Conservation (phyloP, 2,113 vertebrate species). For the Tylochromis polylepis region DNA sequence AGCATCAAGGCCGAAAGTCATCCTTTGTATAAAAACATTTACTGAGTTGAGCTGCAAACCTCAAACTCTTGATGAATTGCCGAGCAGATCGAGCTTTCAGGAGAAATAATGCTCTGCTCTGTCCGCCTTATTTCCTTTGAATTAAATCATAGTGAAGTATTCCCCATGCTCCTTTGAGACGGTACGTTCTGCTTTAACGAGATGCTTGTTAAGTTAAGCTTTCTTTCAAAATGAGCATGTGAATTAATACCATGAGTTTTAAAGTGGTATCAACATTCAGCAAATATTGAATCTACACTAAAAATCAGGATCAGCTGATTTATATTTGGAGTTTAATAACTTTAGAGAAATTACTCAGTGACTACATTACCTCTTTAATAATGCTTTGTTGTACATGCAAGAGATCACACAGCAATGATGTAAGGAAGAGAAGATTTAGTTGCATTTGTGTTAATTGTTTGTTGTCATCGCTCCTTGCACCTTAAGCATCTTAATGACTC, state of each 20-base stretch:
- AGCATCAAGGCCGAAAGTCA: constrained; percentile 14
- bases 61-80: constrained; percentile 41
- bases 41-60: neutral
- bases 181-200: constrained; percentile 2
- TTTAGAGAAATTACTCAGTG: neutral
- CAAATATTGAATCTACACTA: neutral
- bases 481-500: neutral
- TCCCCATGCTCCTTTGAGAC: neutral
- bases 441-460: neutral
- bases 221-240: neutral
- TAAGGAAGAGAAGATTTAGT: neutral
- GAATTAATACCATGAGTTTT: neutral
- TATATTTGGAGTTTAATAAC: neutral
- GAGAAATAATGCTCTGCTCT: constrained; percentile 24
- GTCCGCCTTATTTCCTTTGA: constrained; percentile 51
- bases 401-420: neutral
- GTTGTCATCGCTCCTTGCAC: neutral
- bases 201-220: neutral
- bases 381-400: neutral
- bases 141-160: constrained; percentile 27
- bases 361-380: neutral
- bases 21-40: constrained; percentile 4
- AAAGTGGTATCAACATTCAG: neutral
- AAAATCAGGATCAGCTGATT: neutral
- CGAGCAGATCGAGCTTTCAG: constrained; percentile 13